These are phyloP conservation scores for Odontomachus brunneus DNA, from an alignment of 1,140 invertebrate species.

Conservation along the genomic window DNA sequence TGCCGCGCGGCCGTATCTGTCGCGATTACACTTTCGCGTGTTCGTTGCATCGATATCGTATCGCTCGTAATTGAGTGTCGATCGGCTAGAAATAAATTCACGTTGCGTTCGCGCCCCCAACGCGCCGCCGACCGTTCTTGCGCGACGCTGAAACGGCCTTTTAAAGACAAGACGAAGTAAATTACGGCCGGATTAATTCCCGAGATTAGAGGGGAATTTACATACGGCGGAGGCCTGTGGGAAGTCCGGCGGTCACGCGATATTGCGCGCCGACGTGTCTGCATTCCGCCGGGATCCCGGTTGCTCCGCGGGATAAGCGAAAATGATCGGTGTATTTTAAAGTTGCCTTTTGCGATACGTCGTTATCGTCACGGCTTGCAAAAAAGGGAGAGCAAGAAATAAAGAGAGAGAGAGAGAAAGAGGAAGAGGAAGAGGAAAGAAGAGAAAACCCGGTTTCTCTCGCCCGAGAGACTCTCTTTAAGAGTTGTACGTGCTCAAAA, in stretches of 20 bases:
- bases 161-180: constrained; percentile 28
- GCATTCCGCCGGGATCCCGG: constrained; percentile 18
- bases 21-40: neutral
- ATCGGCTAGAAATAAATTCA: neutral
- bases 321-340: constrained; percentile 39
- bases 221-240: constrained; percentile 13
- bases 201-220: constrained; percentile 36
- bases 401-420: neutral
- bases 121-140: neutral
- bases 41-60: neutral
- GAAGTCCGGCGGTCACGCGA: constrained; percentile 43
- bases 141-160: neutral
- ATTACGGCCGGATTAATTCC: constrained; percentile 41
- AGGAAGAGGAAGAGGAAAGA: neutral
- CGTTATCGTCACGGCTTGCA: constrained; percentile 21
- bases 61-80: neutral
- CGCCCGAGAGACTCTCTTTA: neutral
- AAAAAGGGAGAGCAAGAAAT: neutral
- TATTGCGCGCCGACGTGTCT: constrained; percentile 37
- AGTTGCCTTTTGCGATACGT: constrained; percentile 22
- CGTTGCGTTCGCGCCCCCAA: neutral
- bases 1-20: neutral
- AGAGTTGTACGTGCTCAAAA: constrained; percentile 16
- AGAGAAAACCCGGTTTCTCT: neutral
- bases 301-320: constrained; percentile 12